phyloP scores from a whole-genome alignment of 2,113 vertebrate genomes.

The Ophthalmolycus amberensis region DNA sequence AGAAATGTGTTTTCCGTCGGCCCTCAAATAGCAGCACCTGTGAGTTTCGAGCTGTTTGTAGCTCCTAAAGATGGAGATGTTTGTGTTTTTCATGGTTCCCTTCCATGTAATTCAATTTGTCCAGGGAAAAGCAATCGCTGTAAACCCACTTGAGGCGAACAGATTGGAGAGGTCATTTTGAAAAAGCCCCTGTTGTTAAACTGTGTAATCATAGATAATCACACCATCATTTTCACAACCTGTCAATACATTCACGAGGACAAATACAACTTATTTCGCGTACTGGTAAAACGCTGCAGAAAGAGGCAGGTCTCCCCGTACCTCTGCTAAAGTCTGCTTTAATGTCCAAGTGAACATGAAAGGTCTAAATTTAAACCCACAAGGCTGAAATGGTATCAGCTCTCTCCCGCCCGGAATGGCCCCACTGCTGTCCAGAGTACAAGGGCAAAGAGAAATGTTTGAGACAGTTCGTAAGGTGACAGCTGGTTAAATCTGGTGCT shows the following conservation, averaged over 20 bases:
- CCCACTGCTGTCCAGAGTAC: not conserved
- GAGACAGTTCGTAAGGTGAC: constrained; percentile 49
- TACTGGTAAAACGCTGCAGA: not conserved
- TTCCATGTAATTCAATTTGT: constrained; percentile 48
- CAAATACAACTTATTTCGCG: not conserved
- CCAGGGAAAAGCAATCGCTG: constrained; percentile 15
- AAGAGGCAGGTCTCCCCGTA: not conserved
- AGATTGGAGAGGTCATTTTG: constrained; percentile 29
- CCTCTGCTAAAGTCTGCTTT: not conserved
- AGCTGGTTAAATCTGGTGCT: constrained; percentile 52
- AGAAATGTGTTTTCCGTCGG: constrained; percentile 34
- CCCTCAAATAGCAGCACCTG: constrained; percentile 24
- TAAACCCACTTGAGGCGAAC: constrained; percentile 34
- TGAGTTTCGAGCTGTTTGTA: constrained; percentile 24
- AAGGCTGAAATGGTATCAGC: constrained; percentile 6
- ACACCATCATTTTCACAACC: constrained; percentile 17
- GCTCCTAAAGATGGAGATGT: constrained; percentile 32
- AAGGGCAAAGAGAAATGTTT: constrained; percentile 8
- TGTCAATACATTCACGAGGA: constrained; percentile 13
- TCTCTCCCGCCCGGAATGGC: constrained; percentile 9
- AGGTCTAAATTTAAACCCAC: constrained; percentile 30
- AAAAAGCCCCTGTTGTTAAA: constrained; percentile 32
- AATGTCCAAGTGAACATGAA: constrained; percentile 4
- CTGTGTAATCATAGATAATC: constrained; percentile 41
- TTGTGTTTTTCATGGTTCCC: constrained; percentile 39